Evolutionary conservation across 2,797 vertebrate species (phyloP).

Genomic region (Sciurus carolinensis): DNA sequence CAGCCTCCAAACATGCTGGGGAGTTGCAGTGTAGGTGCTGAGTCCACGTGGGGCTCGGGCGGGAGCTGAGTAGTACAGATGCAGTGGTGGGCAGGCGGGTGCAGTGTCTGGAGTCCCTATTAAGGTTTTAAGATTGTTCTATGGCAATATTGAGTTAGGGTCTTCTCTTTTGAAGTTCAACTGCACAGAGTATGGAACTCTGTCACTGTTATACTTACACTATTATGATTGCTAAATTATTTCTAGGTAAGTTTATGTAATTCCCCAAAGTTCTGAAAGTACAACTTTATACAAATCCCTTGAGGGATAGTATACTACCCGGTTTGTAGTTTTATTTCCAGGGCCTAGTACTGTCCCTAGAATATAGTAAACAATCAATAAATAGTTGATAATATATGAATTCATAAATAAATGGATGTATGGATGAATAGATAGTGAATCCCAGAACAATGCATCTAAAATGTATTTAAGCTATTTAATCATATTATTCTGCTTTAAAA

Average conservation of each 20-base stretch:
- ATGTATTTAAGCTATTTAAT: background rate
- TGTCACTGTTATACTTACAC: background rate
- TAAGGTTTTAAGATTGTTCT: background rate
- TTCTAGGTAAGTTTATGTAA: conserved; percentile 15
- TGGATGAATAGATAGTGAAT: background rate
- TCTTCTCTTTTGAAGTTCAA: background rate
- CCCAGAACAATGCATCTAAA: background rate
- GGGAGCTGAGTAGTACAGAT: no score
- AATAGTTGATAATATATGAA: background rate
- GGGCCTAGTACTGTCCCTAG: background rate
- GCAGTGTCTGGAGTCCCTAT: no score
- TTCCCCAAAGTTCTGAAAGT: background rate
- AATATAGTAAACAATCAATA: conserved; percentile 3
- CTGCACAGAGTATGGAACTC: no score
- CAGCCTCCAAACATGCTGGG: no score
- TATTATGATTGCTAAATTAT: background rate
- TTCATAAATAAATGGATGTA: background rate
- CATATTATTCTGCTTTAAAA: background rate
- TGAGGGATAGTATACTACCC: background rate
- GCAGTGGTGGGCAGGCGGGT: no score
- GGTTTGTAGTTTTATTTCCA: conserved; percentile 11
- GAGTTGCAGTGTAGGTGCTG: no score
- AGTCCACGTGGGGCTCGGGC: no score
- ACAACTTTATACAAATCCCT: background rate
- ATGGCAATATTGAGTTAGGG: background rate